Conservation (phyloP, 2,888 invertebrate species). For the Pseudanteris insignis region DNA sequence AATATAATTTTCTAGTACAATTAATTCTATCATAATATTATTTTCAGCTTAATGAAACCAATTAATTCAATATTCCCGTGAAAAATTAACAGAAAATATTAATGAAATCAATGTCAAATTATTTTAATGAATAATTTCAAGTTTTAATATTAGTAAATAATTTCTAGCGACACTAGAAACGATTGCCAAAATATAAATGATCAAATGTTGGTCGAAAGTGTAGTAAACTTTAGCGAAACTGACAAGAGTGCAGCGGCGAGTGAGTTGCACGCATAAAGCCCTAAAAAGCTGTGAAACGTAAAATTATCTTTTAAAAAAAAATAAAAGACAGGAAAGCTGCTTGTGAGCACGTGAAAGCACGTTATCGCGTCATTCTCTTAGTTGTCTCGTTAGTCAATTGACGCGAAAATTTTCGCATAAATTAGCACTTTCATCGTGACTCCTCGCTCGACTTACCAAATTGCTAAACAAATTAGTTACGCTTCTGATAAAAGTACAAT, state of each 20-base stretch:
- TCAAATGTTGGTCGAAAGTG: no score
- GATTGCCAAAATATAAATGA: no score
- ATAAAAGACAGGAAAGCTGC: constrained; percentile 32
- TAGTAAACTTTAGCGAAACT: not conserved
- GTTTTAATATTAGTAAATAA: no score
- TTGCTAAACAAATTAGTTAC: constrained; percentile 63
- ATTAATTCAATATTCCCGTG: no score
- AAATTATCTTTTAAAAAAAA: constrained; percentile 44
- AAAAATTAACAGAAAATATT: no score
- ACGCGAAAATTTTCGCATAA: constrained; percentile 54
- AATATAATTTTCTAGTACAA: no score
- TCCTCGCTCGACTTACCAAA: constrained; percentile 60
- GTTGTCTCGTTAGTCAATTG: constrained; percentile 52
- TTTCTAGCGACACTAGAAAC: no score
- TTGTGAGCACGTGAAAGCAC: constrained; percentile 38
- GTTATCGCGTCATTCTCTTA: constrained; percentile 42
- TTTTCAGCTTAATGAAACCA: no score
- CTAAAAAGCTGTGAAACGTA: constrained; percentile 43
- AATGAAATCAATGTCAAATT: no score
- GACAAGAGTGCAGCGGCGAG: constrained; percentile 6
- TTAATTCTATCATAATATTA: no score
- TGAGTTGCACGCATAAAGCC: constrained; percentile 26
- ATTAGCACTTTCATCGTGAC: constrained; percentile 55
- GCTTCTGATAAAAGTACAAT: constrained; percentile 57
- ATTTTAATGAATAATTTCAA: no score